phyloP scores from a whole-genome alignment of 1,140 invertebrate species.

The Chironomus striatipennis region DNA sequence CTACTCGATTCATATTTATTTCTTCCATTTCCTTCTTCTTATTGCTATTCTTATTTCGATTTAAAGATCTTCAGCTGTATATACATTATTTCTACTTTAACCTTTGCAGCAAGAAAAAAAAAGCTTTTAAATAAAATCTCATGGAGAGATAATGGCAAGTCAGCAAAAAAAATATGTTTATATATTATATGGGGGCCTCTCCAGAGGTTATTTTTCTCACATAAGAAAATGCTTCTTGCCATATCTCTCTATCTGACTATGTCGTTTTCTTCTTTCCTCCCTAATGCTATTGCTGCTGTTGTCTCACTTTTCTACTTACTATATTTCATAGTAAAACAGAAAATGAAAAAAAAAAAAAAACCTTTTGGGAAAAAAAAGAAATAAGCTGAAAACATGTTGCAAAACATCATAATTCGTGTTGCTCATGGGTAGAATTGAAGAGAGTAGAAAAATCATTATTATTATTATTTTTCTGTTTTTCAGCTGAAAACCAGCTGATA shows the following conservation, averaged over 20 bases:
- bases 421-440: not conserved
- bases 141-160: not conserved
- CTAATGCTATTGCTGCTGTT: not conserved
- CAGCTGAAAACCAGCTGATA: constrained; percentile 11
- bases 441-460: not conserved
- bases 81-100: too few species aligned
- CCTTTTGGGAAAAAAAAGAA: too few species aligned
- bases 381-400: too few species aligned
- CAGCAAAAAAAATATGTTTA: not conserved
- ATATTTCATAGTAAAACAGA: too few species aligned
- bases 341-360: too few species aligned
- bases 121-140: not conserved
- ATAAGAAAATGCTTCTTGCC: too few species aligned
- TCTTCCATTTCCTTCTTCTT: too few species aligned
- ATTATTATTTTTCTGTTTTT: not conserved
- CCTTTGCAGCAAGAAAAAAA: too few species aligned
- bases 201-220: not conserved
- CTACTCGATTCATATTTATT: too few species aligned
- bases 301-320: too few species aligned
- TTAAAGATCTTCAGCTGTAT: too few species aligned
- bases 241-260: not conserved
- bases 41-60: too few species aligned
- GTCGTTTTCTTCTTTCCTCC: not conserved
- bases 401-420: constrained; percentile 2
- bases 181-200: not conserved